phyloP scores from a whole-genome alignment of 2,888 invertebrate species.

The Hipparchia sbordonii region DNA sequence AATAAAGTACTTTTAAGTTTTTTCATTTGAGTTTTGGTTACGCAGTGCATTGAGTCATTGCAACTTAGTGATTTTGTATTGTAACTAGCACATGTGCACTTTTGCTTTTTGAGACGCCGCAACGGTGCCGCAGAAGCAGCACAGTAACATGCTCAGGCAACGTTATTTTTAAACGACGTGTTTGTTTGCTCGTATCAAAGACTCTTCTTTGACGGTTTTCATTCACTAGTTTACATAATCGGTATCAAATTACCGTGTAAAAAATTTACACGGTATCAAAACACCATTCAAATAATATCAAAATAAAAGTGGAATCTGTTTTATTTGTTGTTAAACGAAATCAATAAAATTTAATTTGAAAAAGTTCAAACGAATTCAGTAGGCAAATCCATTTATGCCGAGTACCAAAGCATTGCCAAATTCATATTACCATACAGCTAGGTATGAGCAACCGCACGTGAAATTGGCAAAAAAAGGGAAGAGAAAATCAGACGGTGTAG shows the following conservation, averaged over 20 bases:
- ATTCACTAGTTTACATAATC: neutral
- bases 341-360: conserved; percentile 29
- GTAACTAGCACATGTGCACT: too few relatives aligned
- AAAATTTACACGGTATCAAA: neutral
- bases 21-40: too few relatives aligned
- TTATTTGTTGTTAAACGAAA: conserved; percentile 9
- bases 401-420: conserved; percentile 34
- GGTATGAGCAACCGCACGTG: conserved; percentile 74
- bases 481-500: conserved; percentile 69
- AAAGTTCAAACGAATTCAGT: conserved; percentile 27
- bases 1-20: too few relatives aligned
- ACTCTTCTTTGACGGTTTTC: neutral
- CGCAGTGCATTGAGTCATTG: too few relatives aligned
- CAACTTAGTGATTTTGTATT: too few relatives aligned
- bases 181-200: neutral
- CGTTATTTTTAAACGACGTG: too few relatives aligned
- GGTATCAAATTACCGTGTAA: too few relatives aligned
- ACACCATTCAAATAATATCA: neutral
- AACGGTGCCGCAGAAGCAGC: too few relatives aligned
- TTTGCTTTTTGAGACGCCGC: too few relatives aligned
- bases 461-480: conserved; percentile 70
- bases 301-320: conserved; percentile 13
- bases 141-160: neutral
- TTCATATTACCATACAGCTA: conserved; percentile 49
- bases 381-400: conserved; percentile 31